phyloP scores from a whole-genome alignment of 2,113 vertebrate genomes.

The Gambusia holbrooki region DNA sequence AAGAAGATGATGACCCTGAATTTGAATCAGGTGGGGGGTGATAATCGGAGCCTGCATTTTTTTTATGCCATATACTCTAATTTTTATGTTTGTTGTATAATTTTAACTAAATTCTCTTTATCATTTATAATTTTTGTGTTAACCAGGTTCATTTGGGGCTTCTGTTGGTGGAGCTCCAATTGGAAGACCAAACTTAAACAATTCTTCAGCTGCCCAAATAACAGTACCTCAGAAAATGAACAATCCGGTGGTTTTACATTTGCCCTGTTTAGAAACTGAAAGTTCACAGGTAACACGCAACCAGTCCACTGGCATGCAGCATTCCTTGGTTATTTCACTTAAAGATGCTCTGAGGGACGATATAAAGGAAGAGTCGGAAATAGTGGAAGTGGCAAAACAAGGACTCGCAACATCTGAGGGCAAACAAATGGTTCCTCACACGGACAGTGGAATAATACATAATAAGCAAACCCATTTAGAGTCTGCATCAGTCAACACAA shows the following conservation, averaged over 20 bases:
- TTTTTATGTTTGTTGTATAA: background rate
- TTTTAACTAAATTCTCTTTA: background rate
- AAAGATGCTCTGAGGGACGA: slow-evolving; percentile 11
- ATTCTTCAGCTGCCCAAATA: slow-evolving; percentile 9
- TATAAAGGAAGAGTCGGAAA: slow-evolving; percentile 4
- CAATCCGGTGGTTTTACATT: background rate
- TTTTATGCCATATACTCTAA: background rate
- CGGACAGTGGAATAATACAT: background rate
- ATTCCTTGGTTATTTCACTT: slow-evolving; percentile 11
- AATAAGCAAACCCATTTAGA: slow-evolving; percentile 6
- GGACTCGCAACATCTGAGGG: background rate
- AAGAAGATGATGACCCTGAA: slow-evolving; percentile 52
- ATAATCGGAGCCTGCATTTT: background rate
- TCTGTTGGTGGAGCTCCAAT: slow-evolving; percentile 8
- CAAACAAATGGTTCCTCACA: background rate
- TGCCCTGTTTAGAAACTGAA: background rate
- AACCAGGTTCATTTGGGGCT: slow-evolving; percentile 1
- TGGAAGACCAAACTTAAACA: background rate
- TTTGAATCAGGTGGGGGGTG: background rate
- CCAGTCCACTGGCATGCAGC: slow-evolving; percentile 1
- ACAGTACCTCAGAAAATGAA: background rate
- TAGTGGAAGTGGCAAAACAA: slow-evolving; percentile 1
- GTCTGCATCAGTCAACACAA: background rate
- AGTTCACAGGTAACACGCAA: background rate
- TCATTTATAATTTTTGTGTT: background rate